Percentiles rank a stretch among this genome's conserved stretches.
Conservation (phyloP, 1,140 invertebrate species). For the Brachionus koreanus region DNA sequence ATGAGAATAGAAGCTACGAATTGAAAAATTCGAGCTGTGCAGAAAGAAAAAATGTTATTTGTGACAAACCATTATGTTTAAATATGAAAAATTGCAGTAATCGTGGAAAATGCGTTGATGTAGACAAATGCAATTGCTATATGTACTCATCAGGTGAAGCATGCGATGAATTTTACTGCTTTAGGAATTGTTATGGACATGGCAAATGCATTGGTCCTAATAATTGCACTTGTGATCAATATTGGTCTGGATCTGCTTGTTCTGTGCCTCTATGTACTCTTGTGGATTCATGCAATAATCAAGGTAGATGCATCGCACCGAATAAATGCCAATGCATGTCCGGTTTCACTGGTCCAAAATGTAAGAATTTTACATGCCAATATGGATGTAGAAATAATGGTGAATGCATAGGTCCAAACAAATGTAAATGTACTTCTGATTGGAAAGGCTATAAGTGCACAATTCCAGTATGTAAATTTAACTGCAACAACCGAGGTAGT, state of each 20-base stretch:
- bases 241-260: background rate
- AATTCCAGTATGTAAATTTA: background rate
- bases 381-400: background rate
- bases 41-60: background rate
- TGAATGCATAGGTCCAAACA: background rate
- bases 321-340: background rate
- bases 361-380: background rate
- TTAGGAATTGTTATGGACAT: background rate
- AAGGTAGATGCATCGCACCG: background rate
- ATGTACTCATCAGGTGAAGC: background rate
- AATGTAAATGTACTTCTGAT: background rate
- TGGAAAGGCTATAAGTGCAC: background rate
- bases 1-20: background rate
- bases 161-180: background rate
- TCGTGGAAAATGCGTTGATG: background rate
- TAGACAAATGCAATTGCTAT: background rate
- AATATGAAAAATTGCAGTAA: conserved; percentile 6
- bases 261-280: background rate
- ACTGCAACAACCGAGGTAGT: background rate
- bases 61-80: background rate
- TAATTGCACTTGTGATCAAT: background rate
- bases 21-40: background rate
- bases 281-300: background rate
- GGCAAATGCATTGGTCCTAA: conserved; percentile 6
- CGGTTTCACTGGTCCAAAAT: background rate